A percentile compares a stretch with the other conserved stretches of the same genome.
Conservation (phyloP, 2,888 invertebrate genomes). For the Baccha elongata region DNA sequence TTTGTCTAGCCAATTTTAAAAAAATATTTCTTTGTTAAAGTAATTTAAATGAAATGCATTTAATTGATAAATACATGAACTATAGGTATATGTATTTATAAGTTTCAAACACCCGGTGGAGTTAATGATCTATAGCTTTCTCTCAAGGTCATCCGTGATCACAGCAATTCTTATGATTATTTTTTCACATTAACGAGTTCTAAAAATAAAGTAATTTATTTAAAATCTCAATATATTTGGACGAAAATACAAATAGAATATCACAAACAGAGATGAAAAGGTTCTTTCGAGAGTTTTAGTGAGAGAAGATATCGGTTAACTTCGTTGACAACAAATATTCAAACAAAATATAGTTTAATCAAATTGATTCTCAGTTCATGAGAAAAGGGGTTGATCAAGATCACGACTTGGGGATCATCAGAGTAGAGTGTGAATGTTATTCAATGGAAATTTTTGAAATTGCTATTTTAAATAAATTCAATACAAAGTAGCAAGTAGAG, state of each 20-base stretch:
- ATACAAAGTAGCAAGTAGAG: too few relatives aligned
- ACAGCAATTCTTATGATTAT: background rate
- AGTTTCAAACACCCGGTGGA: background rate
- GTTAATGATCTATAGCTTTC: conserved; percentile 30
- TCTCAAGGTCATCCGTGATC: conserved; percentile 19
- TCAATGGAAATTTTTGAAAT: conserved; percentile 24
- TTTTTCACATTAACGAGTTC: background rate
- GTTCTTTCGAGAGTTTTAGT: conserved; percentile 10
- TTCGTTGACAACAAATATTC: background rate
- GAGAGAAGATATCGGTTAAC: background rate
- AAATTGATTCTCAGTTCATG: background rate
- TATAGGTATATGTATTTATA: too few relatives aligned
- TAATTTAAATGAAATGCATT: background rate
- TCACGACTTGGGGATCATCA: background rate
- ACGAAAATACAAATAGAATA: background rate
- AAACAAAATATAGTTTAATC: background rate
- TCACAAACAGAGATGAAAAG: background rate
- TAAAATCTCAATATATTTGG: conserved; percentile 9
- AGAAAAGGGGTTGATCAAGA: conserved; percentile 23
- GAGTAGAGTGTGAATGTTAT: background rate
- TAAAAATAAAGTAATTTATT: conserved; percentile 16
- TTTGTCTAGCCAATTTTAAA: background rate
- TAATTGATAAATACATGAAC: conserved; percentile 7
- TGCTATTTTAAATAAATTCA: too few relatives aligned
- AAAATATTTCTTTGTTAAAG: background rate